Percentiles rank a stretch among this genome's conserved stretches.
Evolutionary conservation across 1,140 invertebrate species (phyloP).

Genomic region (Plectrocnemia conspersa): DNA sequence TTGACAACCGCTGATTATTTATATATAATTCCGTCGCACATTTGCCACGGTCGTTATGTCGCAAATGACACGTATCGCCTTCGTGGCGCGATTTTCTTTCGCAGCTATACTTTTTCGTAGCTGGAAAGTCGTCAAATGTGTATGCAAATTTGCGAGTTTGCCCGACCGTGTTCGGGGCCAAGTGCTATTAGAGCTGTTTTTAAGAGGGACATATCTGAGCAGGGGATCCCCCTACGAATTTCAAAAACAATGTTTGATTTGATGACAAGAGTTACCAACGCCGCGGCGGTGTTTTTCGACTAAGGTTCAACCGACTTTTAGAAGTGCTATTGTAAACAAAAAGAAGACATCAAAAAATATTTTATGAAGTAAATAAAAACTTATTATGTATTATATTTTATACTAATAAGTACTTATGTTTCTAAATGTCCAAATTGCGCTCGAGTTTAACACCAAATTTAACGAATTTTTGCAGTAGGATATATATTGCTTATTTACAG

Average conservation of each 20-base stretch:
- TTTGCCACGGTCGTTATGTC: slow-evolving; percentile 6
- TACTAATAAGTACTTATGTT: no score
- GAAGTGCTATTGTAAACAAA: no score
- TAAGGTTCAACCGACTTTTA: no score
- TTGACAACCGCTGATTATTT: slow-evolving; percentile 33
- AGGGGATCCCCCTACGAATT: slow-evolving; percentile 3
- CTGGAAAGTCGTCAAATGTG: background rate
- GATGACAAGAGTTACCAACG: slow-evolving; percentile 6
- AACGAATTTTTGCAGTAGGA: no score
- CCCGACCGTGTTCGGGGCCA: background rate
- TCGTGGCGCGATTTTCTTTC: background rate
- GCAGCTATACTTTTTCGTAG: background rate
- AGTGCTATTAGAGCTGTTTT: slow-evolving; percentile 4
- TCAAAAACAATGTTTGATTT: slow-evolving; percentile 12
- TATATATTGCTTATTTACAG: no score
- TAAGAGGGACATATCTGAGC: slow-evolving; percentile 4
- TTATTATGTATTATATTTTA: no score
- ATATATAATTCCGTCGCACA: slow-evolving; percentile 19
- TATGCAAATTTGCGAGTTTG: slow-evolving; percentile 7
- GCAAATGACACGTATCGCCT: background rate
- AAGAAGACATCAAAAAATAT: no score
- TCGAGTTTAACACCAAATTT: no score
- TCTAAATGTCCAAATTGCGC: no score
- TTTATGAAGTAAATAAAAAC: no score
- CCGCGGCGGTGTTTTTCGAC: no score